These are phyloP conservation scores for Herpetotheres cachinnans DNA, from an alignment of 2,113 vertebrate species.

Conservation along the genomic window DNA sequence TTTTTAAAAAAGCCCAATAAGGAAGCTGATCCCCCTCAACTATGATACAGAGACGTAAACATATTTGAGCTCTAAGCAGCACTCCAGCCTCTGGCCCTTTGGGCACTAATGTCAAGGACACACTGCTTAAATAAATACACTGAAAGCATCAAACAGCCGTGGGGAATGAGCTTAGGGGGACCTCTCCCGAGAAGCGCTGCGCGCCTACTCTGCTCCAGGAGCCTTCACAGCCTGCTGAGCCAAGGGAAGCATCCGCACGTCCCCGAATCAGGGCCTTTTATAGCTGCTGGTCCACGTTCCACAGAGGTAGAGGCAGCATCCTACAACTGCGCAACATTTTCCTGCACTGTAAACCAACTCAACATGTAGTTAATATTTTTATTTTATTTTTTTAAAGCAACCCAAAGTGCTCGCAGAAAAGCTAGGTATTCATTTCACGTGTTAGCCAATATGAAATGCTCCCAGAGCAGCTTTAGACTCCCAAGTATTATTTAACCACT, in stretches of 20 bases:
- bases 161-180: background rate
- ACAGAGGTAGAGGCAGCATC: background rate
- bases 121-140: slow-evolving; percentile 33
- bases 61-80: slow-evolving; percentile 9
- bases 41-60: background rate
- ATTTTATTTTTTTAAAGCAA: background rate
- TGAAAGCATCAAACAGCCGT: background rate
- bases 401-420: slow-evolving; percentile 56
- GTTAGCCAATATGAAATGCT: slow-evolving; percentile 63
- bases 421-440: slow-evolving; percentile 68
- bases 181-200: background rate
- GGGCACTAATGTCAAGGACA: background rate
- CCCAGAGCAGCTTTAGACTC: slow-evolving; percentile 65
- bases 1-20: background rate
- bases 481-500: slow-evolving; percentile 74
- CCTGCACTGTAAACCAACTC: background rate
- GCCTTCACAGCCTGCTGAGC: background rate
- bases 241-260: background rate
- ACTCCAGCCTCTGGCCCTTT: background rate
- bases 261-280: background rate
- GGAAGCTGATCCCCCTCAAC: background rate
- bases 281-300: background rate
- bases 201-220: background rate
- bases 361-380: background rate
- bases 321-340: background rate